phyloP scores from a whole-genome alignment of 92 coral and sea anemone species.

The Parazoanthus swiftii region DNA sequence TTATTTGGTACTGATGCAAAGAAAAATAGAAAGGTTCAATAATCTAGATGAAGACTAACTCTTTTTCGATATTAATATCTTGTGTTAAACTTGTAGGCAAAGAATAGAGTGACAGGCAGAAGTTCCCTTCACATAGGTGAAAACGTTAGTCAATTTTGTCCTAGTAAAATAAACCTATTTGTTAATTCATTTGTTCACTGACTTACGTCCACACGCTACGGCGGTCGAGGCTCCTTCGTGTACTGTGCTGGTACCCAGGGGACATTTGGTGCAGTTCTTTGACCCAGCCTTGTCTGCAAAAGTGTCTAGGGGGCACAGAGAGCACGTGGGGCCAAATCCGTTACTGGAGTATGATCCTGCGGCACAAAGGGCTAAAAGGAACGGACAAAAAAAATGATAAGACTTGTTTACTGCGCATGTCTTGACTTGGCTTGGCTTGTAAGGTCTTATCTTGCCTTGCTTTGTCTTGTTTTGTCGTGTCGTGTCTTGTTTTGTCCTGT shows the following conservation, averaged over 20 bases:
- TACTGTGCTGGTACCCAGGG: constrained; percentile 63
- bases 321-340: constrained; percentile 91
- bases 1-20: not conserved
- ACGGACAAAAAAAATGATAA: not conserved
- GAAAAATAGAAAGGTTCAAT: too few relatives aligned
- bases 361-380: constrained; percentile 61
- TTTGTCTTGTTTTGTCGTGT: too few relatives aligned
- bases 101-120: too few relatives aligned
- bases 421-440: too few relatives aligned
- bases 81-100: not conserved
- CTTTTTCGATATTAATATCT: not conserved
- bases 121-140: not conserved
- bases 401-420: too few relatives aligned
- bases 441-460: too few relatives aligned
- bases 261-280: constrained; percentile 69
- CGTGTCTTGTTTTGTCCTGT: too few relatives aligned
- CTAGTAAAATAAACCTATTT: not conserved
- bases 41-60: not conserved
- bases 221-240: constrained; percentile 36
- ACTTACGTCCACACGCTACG: constrained; percentile 66
- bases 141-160: constrained; percentile 7
- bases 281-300: constrained; percentile 63
- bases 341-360: constrained; percentile 70
- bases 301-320: constrained; percentile 69
- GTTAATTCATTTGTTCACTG: not conserved